These are phyloP conservation scores for Monopterus albus DNA, from an alignment of 2,113 vertebrate species.

Conservation along the genomic window DNA sequence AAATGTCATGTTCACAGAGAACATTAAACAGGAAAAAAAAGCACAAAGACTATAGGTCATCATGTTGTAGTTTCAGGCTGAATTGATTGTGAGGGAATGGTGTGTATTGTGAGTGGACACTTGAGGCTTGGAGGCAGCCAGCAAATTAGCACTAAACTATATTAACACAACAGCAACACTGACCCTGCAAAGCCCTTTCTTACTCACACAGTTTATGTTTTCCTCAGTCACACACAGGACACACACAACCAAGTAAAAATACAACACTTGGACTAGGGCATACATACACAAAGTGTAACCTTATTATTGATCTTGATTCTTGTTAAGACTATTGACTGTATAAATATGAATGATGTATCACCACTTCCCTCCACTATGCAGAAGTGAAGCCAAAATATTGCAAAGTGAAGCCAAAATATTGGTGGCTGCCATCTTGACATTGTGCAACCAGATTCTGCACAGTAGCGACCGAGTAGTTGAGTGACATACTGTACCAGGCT, in stretches of 20 bases:
- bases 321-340: constrained; percentile 75
- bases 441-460: no score
- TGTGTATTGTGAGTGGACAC: constrained; percentile 46
- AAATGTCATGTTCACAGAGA: constrained; percentile 55
- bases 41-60: constrained; percentile 32
- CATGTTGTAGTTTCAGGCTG: constrained; percentile 19
- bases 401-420: no score
- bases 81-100: constrained; percentile 48
- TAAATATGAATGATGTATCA: no score
- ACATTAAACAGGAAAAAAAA: constrained; percentile 22
- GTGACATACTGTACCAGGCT: no score
- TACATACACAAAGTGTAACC: constrained; percentile 30
- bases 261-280: constrained; percentile 1
- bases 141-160: constrained; percentile 73
- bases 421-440: no score
- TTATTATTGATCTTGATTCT: constrained; percentile 60
- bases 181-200: constrained; percentile 44
- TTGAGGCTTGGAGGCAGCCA: constrained; percentile 52
- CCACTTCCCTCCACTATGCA: neutral
- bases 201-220: neutral
- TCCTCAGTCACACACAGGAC: neutral
- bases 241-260: constrained; percentile 3
- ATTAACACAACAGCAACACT: constrained; percentile 60
- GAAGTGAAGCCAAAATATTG: no score
- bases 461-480: no score